phyloP scores from a whole-genome alignment of 2,888 invertebrate genomes.

The Lordiphosa fenestrarum region DNA sequence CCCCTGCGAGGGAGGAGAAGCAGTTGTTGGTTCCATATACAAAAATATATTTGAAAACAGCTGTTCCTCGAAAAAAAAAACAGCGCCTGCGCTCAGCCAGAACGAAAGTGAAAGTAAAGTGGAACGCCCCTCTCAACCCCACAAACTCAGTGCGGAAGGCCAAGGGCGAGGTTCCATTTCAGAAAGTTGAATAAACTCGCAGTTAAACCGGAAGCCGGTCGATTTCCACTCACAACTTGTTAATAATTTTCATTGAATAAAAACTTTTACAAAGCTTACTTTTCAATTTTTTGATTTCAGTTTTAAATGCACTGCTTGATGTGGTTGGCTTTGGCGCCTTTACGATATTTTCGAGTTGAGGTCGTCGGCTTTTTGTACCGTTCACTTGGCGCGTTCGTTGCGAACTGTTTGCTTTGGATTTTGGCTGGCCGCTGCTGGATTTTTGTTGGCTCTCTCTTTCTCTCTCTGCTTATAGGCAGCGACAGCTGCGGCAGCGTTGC shows the following conservation, averaged over 20 bases:
- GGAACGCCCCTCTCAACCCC: constrained; percentile 5
- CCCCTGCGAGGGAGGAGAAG: constrained; percentile 8
- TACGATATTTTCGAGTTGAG: constrained; percentile 25
- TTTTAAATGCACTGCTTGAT: constrained; percentile 35
- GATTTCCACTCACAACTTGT: neutral
- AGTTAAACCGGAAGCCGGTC: no score
- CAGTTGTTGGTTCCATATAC: constrained; percentile 15
- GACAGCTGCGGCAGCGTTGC: constrained; percentile 21
- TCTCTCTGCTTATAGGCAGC: constrained; percentile 14
- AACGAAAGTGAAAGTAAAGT: constrained; percentile 56
- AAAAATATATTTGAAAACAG: constrained; percentile 43
- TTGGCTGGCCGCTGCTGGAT: constrained; percentile 60
- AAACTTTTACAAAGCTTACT: constrained; percentile 44
- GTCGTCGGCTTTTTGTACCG: constrained; percentile 57
- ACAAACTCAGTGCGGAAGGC: no score
- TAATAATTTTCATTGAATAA: neutral
- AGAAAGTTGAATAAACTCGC: constrained; percentile 65
- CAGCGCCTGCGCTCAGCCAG: constrained; percentile 60
- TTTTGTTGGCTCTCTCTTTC: constrained; percentile 47
- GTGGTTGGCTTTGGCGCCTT: constrained; percentile 41
- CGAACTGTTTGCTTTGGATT: constrained; percentile 71
- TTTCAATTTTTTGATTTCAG: constrained; percentile 27
- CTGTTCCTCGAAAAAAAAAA: constrained; percentile 39
- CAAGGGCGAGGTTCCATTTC: constrained; percentile 47
- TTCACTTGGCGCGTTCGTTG: constrained; percentile 66